These are phyloP conservation scores for Hyperopisus bebe DNA, from an alignment of 2,113 vertebrate species.

Conservation along the genomic window DNA sequence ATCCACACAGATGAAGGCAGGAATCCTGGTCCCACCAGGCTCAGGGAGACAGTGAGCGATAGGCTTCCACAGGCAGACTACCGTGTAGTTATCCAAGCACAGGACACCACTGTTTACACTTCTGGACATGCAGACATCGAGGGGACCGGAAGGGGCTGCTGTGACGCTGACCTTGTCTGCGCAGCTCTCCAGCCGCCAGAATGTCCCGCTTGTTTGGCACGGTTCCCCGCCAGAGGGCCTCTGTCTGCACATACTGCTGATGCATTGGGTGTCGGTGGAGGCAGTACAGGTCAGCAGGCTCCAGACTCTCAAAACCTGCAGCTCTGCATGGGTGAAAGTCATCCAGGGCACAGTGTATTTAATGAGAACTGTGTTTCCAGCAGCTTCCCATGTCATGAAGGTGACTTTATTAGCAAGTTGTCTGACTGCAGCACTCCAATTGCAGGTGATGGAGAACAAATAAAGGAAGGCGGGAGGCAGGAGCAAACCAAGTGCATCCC, in stretches of 20 bases:
- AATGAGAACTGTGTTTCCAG: conserved; percentile 26
- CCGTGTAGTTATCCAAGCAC: not conserved
- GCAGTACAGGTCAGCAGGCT: not conserved
- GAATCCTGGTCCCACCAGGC: conserved; percentile 46
- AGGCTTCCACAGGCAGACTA: conserved; percentile 36
- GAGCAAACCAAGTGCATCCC: conserved; percentile 34
- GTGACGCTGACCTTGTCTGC: conserved; percentile 33
- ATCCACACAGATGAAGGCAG: conserved; percentile 47
- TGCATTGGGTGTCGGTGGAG: conserved; percentile 28
- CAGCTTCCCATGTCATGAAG: not conserved
- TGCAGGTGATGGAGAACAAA: conserved; percentile 36
- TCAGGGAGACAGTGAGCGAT: conserved; percentile 53
- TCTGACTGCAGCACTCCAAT: conserved; percentile 22
- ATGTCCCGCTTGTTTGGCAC: not conserved
- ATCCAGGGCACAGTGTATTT: conserved; percentile 25
- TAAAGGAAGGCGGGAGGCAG: conserved; percentile 29
- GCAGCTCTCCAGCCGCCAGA: not conserved
- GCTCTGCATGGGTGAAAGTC: not conserved
- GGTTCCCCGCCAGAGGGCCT: not conserved
- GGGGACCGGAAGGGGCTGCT: conserved; percentile 22
- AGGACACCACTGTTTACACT: conserved; percentile 10
- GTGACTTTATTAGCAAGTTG: conserved; percentile 35
- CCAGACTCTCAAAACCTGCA: not conserved
- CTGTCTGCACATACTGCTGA: conserved; percentile 32
- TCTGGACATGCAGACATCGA: conserved; percentile 40